Evolutionary conservation across 1,140 invertebrate species (phyloP), one percentile per base, ranked within the genome.

Genomic region (Zaprionus ornatus): DNA sequence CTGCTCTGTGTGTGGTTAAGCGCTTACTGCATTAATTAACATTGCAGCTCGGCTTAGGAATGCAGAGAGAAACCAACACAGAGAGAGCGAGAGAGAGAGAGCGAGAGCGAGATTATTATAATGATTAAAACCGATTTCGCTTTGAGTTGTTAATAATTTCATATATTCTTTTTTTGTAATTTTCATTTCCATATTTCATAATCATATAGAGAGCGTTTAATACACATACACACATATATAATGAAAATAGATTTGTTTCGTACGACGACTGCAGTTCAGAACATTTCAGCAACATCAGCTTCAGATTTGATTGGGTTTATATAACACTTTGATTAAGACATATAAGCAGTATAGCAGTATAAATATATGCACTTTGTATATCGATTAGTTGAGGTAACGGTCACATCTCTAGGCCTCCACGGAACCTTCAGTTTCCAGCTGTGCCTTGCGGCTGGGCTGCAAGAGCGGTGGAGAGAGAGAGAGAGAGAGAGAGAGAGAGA

Each of bases 201-300:
- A 40, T 40, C 50, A 35, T 73, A 52, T 60, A 70, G 79, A 71
- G 64, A 62, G 50, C 59, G 52, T 60, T 79, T 82, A 77, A 73
- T 90, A 90, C 85, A 90, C 85, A 85, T 90, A 90, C 85, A 90
- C 79, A 90, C 82, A 90, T 82, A 82, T 65, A 74, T 63, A 50
- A 50, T 81, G 74, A 42, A 73, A 80, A 73, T 90, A 79, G 74
- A 66, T 57, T 72, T 77, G 66, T 80, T 66, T 69, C 68, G 59
- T 79, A 90, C 86, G 85, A 90, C 85, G 85, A 90, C 85, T 90
- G 85, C 85, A 90, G 85, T 90, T 90, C 85, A 90, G 85, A 90
- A 90, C 85, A 85, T 77, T 74, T 79, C 86, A 90, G 85, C 85
- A 90, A 90, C 85, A 90, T 90, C 85, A 90, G 85, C 85, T 76